These are phyloP conservation scores for Escarpia spicata DNA, from an alignment of 2,888 invertebrate genomes.

Conservation along the genomic window DNA sequence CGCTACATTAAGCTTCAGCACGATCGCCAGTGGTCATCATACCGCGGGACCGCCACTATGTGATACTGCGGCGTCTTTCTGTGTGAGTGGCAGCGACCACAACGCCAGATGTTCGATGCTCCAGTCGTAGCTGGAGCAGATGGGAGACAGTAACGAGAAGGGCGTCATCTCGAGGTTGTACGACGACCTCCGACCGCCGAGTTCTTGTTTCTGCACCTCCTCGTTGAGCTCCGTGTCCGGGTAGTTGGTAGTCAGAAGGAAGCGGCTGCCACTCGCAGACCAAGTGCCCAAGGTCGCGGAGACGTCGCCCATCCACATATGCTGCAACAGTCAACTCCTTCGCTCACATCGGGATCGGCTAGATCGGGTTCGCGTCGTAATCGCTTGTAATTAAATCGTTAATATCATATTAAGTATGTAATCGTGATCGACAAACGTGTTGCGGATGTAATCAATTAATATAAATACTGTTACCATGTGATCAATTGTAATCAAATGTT, in stretches of 20 bases:
- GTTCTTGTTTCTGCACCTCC: conserved; percentile 19
- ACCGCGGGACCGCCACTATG: no score
- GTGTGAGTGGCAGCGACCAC: conserved; percentile 35
- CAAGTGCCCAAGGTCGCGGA: conserved; percentile 26
- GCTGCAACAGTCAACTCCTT: background rate
- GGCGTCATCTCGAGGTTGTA: conserved; percentile 34
- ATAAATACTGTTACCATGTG: no score
- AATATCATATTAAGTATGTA: no score
- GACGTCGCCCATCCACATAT: conserved; percentile 29
- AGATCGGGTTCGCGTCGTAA: no score
- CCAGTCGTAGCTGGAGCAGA: conserved; percentile 35
- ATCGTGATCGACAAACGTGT: no score
- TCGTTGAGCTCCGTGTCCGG: conserved; percentile 32
- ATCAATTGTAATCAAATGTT: no score
- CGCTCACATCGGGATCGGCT: no score
- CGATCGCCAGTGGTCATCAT: no score
- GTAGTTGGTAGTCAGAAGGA: conserved; percentile 31
- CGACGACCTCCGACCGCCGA: conserved; percentile 24
- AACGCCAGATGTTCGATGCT: conserved; percentile 34
- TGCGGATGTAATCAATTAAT: no score
- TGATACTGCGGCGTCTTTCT: conserved; percentile 14
- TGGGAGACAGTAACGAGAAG: conserved; percentile 28
- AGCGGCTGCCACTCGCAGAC: conserved; percentile 31
- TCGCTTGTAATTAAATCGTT: no score
- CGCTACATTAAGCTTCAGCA: no score